phyloP scores from a whole-genome alignment of 2,888 invertebrate genomes.

The Lasioglossum marginatum region DNA sequence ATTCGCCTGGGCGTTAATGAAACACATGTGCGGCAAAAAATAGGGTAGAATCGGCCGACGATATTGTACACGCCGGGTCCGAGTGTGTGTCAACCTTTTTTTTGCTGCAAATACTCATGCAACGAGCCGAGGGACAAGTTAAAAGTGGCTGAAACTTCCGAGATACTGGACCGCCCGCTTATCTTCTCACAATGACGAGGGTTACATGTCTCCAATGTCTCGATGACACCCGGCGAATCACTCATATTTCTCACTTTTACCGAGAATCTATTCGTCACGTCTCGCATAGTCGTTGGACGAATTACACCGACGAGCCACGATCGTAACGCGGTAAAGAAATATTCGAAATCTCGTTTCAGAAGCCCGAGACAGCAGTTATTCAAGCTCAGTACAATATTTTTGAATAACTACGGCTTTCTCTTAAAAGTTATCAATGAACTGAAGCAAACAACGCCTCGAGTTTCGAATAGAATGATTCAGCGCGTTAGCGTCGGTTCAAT shows the following conservation, averaged over 20 bases:
- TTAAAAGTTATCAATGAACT: neutral
- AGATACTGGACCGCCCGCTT: conserved; percentile 44
- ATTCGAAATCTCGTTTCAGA: neutral
- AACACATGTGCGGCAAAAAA: conserved; percentile 57
- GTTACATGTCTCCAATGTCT: conserved; percentile 15
- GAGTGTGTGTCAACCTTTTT: conserved; percentile 29
- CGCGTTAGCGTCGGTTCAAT: neutral
- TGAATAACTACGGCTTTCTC: neutral
- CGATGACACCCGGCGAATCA: neutral
- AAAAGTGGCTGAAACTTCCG: conserved; percentile 52
- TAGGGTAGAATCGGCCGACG: conserved; percentile 53
- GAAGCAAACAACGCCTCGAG: neutral
- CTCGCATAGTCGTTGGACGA: conserved; percentile 17
- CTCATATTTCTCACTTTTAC: conserved; percentile 11
- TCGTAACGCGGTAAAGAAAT: neutral
- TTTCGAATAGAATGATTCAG: neutral
- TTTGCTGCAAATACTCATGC: conserved; percentile 52
- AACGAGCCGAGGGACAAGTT: conserved; percentile 39
- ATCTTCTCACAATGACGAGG: conserved; percentile 25
- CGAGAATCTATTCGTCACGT: conserved; percentile 21
- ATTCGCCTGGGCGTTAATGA: conserved; percentile 56
- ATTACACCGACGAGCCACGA: conserved; percentile 5
- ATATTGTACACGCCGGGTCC: conserved; percentile 12
- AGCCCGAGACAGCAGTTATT: neutral
- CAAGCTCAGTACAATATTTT: neutral